Conservation (phyloP, 2,113 vertebrate species). For the Ameiurus melas region DNA sequence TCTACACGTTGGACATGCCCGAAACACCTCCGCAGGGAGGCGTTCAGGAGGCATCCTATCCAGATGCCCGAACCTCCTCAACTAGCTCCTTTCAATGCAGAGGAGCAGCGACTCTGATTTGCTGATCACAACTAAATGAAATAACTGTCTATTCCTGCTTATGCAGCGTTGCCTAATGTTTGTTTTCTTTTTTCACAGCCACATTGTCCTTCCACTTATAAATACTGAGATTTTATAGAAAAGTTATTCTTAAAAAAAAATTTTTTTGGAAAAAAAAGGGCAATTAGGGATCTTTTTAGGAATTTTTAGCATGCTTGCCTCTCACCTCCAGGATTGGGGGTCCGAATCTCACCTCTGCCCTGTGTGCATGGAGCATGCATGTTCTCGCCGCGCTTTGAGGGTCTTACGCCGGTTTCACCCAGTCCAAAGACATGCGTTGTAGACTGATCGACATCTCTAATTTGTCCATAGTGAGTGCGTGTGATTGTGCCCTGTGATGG, state of each 20-base stretch:
- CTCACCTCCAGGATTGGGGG: no score
- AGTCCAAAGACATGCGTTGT: no score
- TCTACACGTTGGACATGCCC: no score
- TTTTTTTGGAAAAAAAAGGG: not conserved
- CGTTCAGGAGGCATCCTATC: not conserved
- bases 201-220: not conserved
- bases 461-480: no score
- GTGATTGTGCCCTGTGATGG: no score
- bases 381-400: no score
- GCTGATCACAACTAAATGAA: not conserved
- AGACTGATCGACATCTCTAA: no score
- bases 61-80: not conserved
- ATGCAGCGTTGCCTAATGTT: not conserved
- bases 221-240: not conserved
- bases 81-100: not conserved
- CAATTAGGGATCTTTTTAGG: not conserved
- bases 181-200: not conserved
- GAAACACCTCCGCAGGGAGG: not conserved
- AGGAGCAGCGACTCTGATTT: not conserved
- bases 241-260: not conserved
- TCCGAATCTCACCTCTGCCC: no score
- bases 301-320: no score
- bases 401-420: no score
- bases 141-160: not conserved
- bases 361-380: no score